Conservation (phyloP, 2,113 vertebrate genomes). For the Donacobius atricapilla region DNA sequence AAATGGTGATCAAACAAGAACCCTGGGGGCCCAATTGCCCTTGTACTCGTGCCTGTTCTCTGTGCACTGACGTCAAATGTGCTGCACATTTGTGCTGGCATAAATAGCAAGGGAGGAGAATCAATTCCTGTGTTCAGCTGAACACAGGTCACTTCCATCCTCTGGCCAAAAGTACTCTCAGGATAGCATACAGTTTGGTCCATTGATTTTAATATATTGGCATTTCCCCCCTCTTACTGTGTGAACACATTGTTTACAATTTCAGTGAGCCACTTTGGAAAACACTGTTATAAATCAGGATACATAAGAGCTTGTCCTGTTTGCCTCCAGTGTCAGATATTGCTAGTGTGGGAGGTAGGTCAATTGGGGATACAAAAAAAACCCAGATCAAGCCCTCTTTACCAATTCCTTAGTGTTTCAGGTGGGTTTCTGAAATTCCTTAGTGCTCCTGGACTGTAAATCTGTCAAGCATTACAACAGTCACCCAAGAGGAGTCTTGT, state of each 20-base stretch:
- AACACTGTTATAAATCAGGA: background rate
- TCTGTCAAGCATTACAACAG: background rate
- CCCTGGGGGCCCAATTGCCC: background rate
- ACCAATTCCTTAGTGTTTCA: background rate
- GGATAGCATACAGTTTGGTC: background rate
- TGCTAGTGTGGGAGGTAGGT: background rate
- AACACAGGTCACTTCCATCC: slow-evolving; percentile 27
- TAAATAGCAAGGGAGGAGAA: background rate
- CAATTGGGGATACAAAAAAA: background rate
- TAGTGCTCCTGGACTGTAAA: background rate
- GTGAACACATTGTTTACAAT: background rate
- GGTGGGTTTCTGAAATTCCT: background rate
- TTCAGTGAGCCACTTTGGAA: slow-evolving; percentile 4
- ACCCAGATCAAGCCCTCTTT: background rate
- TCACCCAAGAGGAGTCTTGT: background rate
- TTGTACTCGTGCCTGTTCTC: background rate
- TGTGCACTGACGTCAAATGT: slow-evolving; percentile 34
- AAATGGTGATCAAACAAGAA: background rate
- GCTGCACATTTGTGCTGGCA: background rate
- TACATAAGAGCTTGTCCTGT: slow-evolving; percentile 6
- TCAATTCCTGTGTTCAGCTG: slow-evolving; percentile 16
- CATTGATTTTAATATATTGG: slow-evolving; percentile 49
- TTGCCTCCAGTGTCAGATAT: background rate
- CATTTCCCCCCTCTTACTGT: background rate
- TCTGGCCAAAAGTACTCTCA: slow-evolving; percentile 31